phyloP scores from a whole-genome alignment of 2,888 invertebrate species.

The Colletes collaris region DNA sequence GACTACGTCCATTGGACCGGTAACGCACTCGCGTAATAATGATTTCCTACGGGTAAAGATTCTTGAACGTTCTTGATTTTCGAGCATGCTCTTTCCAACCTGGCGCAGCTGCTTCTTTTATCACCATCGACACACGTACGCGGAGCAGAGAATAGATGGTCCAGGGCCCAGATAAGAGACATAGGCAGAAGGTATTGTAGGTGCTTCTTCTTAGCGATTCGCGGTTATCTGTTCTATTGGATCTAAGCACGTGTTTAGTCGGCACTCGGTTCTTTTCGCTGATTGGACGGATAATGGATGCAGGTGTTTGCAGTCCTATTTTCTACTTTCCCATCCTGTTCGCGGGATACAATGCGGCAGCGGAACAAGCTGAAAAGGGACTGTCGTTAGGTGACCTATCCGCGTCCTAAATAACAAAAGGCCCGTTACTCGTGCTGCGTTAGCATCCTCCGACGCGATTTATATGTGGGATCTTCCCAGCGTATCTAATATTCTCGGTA shows the following conservation, averaged over 20 bases:
- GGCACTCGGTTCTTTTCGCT: conserved; percentile 41
- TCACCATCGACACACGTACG: background rate
- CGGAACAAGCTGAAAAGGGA: conserved; percentile 17
- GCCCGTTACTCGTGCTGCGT: conserved; percentile 41
- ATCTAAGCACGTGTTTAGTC: conserved; percentile 53
- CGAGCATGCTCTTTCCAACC: background rate
- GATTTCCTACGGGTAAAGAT: background rate
- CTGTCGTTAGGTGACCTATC: background rate
- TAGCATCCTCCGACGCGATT: conserved; percentile 33
- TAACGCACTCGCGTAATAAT: conserved; percentile 12
- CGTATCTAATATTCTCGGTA: conserved; percentile 32
- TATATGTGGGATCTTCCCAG: conserved; percentile 21
- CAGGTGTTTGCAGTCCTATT: conserved; percentile 30
- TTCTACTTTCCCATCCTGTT: conserved; percentile 1
- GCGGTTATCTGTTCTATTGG: conserved; percentile 48
- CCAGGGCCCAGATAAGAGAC: conserved; percentile 22
- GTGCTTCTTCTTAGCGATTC: conserved; percentile 46
- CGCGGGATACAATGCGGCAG: conserved; percentile 20
- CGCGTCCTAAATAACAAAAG: conserved; percentile 40
- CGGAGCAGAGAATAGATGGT: background rate
- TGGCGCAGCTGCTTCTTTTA: conserved; percentile 2
- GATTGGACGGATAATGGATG: conserved; percentile 58
- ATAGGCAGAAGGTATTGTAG: conserved; percentile 33
- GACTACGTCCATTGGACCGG: background rate
- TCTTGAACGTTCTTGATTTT: background rate